Percentiles rank a stretch among this genome's conserved stretches.
Evolutionary conservation across 2,113 vertebrate species (phyloP).

Genomic region (Oryzias celebensis): DNA sequence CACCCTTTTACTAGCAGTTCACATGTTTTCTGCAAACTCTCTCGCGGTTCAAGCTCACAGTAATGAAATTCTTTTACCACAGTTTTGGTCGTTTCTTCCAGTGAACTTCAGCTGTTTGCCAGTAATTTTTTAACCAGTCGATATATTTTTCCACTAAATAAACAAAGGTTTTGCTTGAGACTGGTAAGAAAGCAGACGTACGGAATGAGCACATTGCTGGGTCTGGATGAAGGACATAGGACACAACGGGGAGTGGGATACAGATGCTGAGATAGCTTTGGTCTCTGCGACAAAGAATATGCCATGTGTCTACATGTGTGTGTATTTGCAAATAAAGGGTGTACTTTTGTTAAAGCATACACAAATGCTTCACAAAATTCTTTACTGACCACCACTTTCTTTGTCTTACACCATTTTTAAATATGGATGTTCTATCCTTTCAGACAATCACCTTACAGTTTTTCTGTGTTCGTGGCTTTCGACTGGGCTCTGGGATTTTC

Average conservation of each 20-base stretch:
- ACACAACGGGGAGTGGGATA: slow-evolving; percentile 37
- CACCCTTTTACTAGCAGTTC: slow-evolving; percentile 41
- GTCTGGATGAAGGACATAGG: slow-evolving; percentile 18
- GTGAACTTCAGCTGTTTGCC: neutral
- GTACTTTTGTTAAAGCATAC: slow-evolving; percentile 16
- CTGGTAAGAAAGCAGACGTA: slow-evolving; percentile 10
- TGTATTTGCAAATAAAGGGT: slow-evolving; percentile 17
- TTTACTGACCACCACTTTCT: neutral
- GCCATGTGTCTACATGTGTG: slow-evolving; percentile 10
- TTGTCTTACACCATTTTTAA: slow-evolving; percentile 5
- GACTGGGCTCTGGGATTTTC: slow-evolving; percentile 59
- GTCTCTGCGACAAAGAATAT: slow-evolving; percentile 45
- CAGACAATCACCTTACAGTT: slow-evolving; percentile 48
- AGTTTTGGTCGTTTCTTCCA: slow-evolving; percentile 31
- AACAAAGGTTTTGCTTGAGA: neutral
- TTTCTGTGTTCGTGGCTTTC: slow-evolving; percentile 67
- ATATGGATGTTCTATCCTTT: neutral
- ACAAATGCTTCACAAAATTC: neutral
- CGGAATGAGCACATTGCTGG: neutral
- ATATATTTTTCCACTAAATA: too few species aligned
- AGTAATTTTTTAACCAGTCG: neutral
- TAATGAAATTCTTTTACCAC: slow-evolving; percentile 31
- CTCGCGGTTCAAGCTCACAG: slow-evolving; percentile 11
- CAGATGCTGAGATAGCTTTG: slow-evolving; percentile 49
- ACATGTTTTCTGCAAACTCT: slow-evolving; percentile 24